Percentiles rank a stretch among this genome's conserved stretches.
These are phyloP conservation scores for Xiphias gladius DNA, from an alignment of 2,113 vertebrate genomes.

Conservation along the genomic window DNA sequence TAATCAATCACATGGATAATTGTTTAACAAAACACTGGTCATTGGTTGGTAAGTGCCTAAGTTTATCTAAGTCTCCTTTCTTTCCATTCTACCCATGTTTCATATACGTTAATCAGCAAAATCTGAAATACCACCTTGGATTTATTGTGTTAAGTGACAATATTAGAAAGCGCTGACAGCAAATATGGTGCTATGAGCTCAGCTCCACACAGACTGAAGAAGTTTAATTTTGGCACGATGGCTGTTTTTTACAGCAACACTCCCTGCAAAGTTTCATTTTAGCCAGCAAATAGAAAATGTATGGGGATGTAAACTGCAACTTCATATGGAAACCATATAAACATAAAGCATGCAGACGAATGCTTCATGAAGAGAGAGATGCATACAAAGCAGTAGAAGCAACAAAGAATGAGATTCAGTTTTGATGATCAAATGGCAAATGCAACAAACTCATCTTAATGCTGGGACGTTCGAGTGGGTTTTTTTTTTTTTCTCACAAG, in stretches of 20 bases:
- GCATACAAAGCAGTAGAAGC: neutral
- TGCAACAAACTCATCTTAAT: neutral
- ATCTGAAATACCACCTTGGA: constrained; percentile 24
- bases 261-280: neutral
- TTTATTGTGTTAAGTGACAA: constrained; percentile 13
- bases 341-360: neutral
- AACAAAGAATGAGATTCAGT: neutral
- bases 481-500: too few species aligned
- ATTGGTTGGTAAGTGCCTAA: neutral
- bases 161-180: constrained; percentile 30
- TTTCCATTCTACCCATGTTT: constrained; percentile 14
- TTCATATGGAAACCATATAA: neutral
- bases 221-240: constrained; percentile 5
- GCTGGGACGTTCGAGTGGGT: too few species aligned
- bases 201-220: neutral
- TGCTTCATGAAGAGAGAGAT: neutral
- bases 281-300: neutral
- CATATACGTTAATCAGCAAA: constrained; percentile 27
- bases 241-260: neutral
- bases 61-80: neutral
- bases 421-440: neutral
- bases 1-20: neutral
- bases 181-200: constrained; percentile 22
- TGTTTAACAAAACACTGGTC: neutral
- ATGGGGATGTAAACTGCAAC: neutral